phyloP scores from a whole-genome alignment of 1,140 invertebrate genomes.

The Aphis gossypii region DNA sequence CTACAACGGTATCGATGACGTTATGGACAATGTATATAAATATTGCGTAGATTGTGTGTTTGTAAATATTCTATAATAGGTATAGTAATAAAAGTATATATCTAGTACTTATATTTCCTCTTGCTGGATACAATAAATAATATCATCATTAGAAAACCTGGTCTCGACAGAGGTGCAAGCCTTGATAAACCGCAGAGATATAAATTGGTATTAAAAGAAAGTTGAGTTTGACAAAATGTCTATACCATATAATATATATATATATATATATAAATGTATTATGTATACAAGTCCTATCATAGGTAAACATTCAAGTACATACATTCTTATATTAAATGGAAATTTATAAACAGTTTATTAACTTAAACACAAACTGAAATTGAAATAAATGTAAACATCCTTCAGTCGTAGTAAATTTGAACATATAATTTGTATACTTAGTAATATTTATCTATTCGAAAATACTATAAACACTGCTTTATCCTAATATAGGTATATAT shows the following conservation, averaged over 20 bases:
- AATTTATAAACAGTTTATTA: not conserved
- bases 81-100: not conserved
- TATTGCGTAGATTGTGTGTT: not conserved
- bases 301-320: not conserved
- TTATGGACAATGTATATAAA: not conserved
- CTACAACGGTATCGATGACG: not conserved
- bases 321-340: not conserved
- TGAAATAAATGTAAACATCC: not conserved
- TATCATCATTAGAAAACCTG: not conserved
- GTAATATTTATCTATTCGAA: not conserved
- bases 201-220: not conserved
- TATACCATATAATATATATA: not conserved
- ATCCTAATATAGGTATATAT: not conserved
- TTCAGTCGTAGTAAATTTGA: not conserved
- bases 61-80: not conserved
- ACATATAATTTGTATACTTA: not conserved
- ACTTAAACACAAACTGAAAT: not conserved
- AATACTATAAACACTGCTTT: not conserved
- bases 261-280: too few relatives aligned
- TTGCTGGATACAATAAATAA: not conserved
- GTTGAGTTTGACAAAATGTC: not conserved
- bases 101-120: not conserved
- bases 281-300: not conserved
- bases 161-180: not conserved
- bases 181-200: not conserved